Evolutionary conservation across 2,888 invertebrate genomes (phyloP).

Genomic region (Himalopsyche anomala): DNA sequence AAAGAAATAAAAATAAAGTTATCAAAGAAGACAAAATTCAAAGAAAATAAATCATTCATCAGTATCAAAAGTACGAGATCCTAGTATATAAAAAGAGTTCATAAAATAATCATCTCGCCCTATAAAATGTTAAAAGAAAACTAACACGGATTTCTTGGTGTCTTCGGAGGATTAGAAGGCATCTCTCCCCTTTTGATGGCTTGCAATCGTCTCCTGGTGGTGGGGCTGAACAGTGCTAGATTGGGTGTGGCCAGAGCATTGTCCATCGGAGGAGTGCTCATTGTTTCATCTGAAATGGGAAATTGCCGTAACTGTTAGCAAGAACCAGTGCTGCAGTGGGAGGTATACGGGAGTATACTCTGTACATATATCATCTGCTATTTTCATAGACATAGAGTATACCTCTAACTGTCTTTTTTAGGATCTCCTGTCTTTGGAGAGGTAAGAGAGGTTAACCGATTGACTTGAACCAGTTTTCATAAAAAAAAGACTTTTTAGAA

Average conservation of each 20-base stretch:
- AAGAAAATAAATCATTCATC: no score
- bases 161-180: constrained; percentile 73
- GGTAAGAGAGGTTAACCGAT: no score
- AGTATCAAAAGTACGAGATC: no score
- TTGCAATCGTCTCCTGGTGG: constrained; percentile 71
- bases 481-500: not conserved
- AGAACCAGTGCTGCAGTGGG: not conserved
- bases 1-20: no score
- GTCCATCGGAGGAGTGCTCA: constrained; percentile 71
- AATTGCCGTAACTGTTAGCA: not conserved
- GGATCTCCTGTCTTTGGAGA: no score
- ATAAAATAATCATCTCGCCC: no score
- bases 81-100: no score
- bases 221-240: constrained; percentile 71
- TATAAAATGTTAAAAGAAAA: constrained; percentile 48
- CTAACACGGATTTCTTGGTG: constrained; percentile 74
- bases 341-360: not conserved
- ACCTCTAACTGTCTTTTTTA: no score
- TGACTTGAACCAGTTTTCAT: no score
- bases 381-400: no score
- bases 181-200: constrained; percentile 73
- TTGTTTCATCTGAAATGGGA: constrained; percentile 58
- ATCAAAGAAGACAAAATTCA: no score
- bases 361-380: not conserved
- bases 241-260: constrained; percentile 73